Evolutionary conservation across 2,888 invertebrate species (phyloP), one percentile per base, ranked within the genome.

Genomic region (Drosophila mimica): DNA sequence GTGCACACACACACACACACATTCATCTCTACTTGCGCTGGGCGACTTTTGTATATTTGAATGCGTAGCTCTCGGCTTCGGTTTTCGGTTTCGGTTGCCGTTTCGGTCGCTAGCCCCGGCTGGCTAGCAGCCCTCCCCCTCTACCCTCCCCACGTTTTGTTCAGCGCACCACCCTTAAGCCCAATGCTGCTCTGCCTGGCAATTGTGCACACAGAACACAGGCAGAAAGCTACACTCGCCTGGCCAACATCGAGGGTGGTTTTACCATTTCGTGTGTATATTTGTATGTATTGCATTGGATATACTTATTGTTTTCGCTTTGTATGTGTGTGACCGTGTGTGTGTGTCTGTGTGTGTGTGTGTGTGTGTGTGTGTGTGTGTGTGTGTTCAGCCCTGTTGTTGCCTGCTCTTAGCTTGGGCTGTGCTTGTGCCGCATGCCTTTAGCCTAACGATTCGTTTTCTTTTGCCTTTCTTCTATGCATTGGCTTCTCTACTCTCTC

Each of bases 381-480:
- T 60, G 28, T 51, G 60, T 70, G 33, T 60, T 49, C 68, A 65
- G 72, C 75, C 74, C 70, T 63, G 20, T 48, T 48, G 25, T 52
- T 46, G 40, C 40, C 43, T 64, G 53, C 52, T 43, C 43, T 31
- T 67, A 48, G 36, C 66, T 65, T 56, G 49, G 51, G 13, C 28
- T 36, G 8, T 48, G 48, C 38, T n/a, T 61, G 57, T 65, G 49
- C 53, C 63, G 81, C 79, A 73, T 79, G 82, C 84, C 88, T 73
- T 78, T 77, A 80, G 80, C 82, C 81, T 64, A 82, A 84, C 82
- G 72, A 61, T 74, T 70, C 70, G 70, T 76, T 81, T 76, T 76
- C 76, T 74, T 82, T 82, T 78, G 80, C 84, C 74, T 78, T 74
- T 71, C 71, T 79, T 81, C 85, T 82, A 84, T 82, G 76, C 76